Percentiles rank a stretch among this genome's conserved stretches.
Conservation (phyloP, 1,140 invertebrate species). For the Anoplolepis gracilipes region DNA sequence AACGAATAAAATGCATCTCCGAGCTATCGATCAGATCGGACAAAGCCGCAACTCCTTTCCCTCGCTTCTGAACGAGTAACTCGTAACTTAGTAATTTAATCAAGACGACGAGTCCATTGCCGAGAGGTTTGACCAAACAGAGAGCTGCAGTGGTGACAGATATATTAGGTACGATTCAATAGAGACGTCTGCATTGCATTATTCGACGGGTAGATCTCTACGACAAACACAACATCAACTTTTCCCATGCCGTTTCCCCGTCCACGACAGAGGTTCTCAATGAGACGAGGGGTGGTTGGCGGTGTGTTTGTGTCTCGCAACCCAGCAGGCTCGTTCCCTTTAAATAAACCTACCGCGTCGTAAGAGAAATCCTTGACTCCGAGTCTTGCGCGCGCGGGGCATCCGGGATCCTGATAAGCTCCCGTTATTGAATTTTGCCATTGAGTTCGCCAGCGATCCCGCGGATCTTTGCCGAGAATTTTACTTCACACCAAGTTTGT, state of each 20-base stretch:
- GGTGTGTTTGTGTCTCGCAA: conserved; percentile 63
- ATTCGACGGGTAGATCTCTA: conserved; percentile 84
- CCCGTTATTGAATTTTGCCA: conserved; percentile 57
- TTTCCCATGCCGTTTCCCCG: conserved; percentile 82
- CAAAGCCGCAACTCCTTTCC: conserved; percentile 27
- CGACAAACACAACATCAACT: conserved; percentile 84
- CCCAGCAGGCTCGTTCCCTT: conserved; percentile 63
- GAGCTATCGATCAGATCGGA: conserved; percentile 65
- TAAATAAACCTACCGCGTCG: conserved; percentile 70
- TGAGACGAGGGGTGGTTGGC: conserved; percentile 38
- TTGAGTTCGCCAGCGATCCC: conserved; percentile 36
- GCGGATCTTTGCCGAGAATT: conserved; percentile 18
- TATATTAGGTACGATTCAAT: conserved; percentile 85
- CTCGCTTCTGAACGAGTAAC: conserved; percentile 61
- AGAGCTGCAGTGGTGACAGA: conserved; percentile 77
- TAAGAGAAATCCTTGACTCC: conserved; percentile 68
- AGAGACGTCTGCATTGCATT: conserved; percentile 81
- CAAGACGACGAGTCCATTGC: conserved; percentile 65
- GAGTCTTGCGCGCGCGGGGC: conserved; percentile 12
- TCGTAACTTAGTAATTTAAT: conserved; percentile 80
- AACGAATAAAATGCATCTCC: conserved; percentile 58
- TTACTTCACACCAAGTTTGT: no score
- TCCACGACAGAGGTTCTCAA: conserved; percentile 82
- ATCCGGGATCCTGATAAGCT: conserved; percentile 53
- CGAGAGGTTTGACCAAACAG: conserved; percentile 76